Evolutionary conservation across 2,113 vertebrate genomes (phyloP), one percentile per base, ranked within the genome.

Genomic region (Ageneiosus marmoratus): DNA sequence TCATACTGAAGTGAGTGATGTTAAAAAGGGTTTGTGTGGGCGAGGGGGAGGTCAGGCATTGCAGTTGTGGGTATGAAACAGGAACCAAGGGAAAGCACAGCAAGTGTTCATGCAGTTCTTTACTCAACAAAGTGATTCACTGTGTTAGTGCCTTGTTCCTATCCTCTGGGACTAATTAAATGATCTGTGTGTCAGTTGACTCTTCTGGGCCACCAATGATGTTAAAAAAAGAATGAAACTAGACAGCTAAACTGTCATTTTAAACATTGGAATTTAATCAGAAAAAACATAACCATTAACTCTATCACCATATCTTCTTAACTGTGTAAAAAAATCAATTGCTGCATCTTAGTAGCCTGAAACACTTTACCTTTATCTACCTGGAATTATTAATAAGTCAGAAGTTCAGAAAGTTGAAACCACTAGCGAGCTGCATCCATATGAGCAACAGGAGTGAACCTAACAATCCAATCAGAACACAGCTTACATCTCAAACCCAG

Each of bases 1-100:
- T 22, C 58, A 27, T 32, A 62, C 62, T 50, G 12, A 81, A 58
- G 37, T 73, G 67, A 84, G 81, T 12, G 70, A 84, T 46, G 80
- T 76, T 85, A 73, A 80, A 87, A 84, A 75, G 83, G 51, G 69
- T 80, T 76, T 84, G 86, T 85, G 83, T 82, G 86, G 83, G 80
- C 72, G 51, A 50, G 53, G 50, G 50, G 50, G 37, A 69, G 76
- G 27, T 44, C 67, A 72, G 34, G 51, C 29, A 34, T 13, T 82
- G 29, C 75, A 63, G 53, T 41, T 16, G 18, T 58, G 37, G n/a
- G 41, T 73, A 44, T 51, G 55, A 73, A 55, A 73, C 65, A 79
- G 67, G 44, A 84, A 83, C n/a, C 41, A 60, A 72, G 22, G 76
- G 41, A 70, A 73, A 51, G 53, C 83, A 58, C 76, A 83, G 74